Percentiles rank a stretch among this genome's conserved stretches.
Conservation (phyloP, 92 coral and sea anemone species). For the Ricordea florida region DNA sequence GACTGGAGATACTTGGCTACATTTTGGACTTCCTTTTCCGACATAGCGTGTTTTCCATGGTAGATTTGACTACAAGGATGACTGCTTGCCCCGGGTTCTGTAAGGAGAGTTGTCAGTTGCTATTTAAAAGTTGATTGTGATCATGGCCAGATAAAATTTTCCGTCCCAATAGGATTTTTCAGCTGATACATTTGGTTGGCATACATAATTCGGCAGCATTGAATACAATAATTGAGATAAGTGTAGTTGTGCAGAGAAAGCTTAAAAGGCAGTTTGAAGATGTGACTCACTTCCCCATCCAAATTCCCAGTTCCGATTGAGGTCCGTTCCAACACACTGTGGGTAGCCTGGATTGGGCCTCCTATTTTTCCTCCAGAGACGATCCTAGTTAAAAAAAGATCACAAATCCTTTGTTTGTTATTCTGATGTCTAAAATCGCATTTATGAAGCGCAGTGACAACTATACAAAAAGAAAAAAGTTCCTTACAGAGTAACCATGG, state of each 20-base stretch:
- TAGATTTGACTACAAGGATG: conserved; percentile 73
- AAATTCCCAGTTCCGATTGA: conserved; percentile 79
- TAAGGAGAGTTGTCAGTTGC: too few species aligned
- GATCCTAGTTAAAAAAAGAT: conserved; percentile 35
- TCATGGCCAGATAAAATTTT: neutral
- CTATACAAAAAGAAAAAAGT: too few species aligned
- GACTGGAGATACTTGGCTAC: conserved; percentile 60
- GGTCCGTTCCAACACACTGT: conserved; percentile 74
- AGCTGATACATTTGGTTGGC: neutral
- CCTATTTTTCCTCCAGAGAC: conserved; percentile 88
- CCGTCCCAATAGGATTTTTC: neutral
- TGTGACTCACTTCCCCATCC: conserved; percentile 70
- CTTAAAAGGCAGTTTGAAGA: neutral
- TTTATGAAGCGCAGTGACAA: too few species aligned
- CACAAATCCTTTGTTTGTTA: too few species aligned
- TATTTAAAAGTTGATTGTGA: too few species aligned
- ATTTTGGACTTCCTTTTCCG: conserved; percentile 75
- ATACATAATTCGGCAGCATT: neutral
- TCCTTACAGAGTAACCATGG: too few species aligned
- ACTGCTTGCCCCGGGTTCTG: conserved; percentile 39
- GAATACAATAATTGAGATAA: neutral
- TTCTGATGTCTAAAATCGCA: too few species aligned
- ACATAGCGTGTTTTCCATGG: conserved; percentile 68
- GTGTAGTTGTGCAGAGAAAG: neutral
- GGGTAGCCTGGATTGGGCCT: conserved; percentile 23